Evolutionary conservation across 2,113 vertebrate species (phyloP).

Genomic region (Turdus rufiventris): DNA sequence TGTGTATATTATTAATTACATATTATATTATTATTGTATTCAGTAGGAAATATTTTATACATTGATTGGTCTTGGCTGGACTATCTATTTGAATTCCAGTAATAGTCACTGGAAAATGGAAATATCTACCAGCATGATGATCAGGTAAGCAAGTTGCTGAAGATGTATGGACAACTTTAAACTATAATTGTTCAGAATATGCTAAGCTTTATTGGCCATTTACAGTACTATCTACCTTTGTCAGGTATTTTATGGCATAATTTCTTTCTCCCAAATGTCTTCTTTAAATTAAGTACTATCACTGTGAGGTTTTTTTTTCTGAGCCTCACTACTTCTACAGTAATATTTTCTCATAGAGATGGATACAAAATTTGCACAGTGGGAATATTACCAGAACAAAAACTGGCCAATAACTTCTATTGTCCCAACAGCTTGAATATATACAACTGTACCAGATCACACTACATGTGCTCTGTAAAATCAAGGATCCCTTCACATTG

Average conservation of each 20-base stretch:
- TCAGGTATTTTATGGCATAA: background rate
- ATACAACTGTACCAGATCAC: background rate
- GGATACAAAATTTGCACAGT: background rate
- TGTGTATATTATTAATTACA: background rate
- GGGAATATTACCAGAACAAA: background rate
- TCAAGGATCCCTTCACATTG: background rate
- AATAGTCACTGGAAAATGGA: background rate
- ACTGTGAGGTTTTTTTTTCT: background rate
- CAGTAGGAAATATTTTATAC: background rate
- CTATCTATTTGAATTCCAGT: background rate
- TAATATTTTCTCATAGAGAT: background rate
- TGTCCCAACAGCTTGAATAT: background rate
- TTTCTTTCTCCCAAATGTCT: background rate
- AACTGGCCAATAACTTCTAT: background rate
- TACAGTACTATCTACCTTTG: background rate
- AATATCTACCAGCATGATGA: background rate
- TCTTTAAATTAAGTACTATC: background rate
- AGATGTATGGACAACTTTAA: background rate
- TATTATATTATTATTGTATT: background rate
- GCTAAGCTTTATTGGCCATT: background rate
- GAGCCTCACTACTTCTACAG: background rate
- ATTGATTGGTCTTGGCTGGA: background rate
- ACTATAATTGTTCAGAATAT: background rate
- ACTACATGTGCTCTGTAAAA: background rate
- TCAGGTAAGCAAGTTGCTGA: background rate